These are phyloP conservation scores for Spea multiplicata DNA, from an alignment of 2,113 vertebrate species.

Conservation along the genomic window DNA sequence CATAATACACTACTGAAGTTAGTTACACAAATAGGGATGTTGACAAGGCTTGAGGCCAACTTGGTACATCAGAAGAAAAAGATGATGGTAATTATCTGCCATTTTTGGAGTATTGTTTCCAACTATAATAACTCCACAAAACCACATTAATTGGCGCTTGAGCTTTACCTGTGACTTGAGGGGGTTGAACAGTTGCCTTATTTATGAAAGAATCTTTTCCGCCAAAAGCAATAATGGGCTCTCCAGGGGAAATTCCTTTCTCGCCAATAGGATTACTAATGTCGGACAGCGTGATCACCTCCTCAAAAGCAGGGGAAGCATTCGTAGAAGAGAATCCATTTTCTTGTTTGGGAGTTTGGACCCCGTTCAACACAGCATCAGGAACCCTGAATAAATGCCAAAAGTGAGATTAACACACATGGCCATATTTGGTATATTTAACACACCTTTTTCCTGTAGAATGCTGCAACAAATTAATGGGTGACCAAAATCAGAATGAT, in stretches of 20 bases:
- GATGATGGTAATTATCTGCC: no score
- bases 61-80: no score
- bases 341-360: constrained; percentile 80
- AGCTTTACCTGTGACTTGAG: constrained; percentile 88
- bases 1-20: no score
- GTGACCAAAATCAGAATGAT: no score
- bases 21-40: no score
- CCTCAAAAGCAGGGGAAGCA: constrained; percentile 63
- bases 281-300: constrained; percentile 74
- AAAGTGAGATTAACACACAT: neutral
- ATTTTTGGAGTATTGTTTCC: no score
- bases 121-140: no score
- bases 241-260: constrained; percentile 64
- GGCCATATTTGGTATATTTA: no score
- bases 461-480: no score
- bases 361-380: constrained; percentile 71
- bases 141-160: no score
- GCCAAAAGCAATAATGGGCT: constrained; percentile 81
- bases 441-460: no score
- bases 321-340: constrained; percentile 79
- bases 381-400: constrained; percentile 54
- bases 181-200: constrained; percentile 77
- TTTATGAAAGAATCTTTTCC: constrained; percentile 88
- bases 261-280: constrained; percentile 66
- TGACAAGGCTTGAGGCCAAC: no score